These are phyloP conservation scores for Clamator glandarius DNA, from an alignment of 2,797 vertebrate genomes.

Conservation along the genomic window DNA sequence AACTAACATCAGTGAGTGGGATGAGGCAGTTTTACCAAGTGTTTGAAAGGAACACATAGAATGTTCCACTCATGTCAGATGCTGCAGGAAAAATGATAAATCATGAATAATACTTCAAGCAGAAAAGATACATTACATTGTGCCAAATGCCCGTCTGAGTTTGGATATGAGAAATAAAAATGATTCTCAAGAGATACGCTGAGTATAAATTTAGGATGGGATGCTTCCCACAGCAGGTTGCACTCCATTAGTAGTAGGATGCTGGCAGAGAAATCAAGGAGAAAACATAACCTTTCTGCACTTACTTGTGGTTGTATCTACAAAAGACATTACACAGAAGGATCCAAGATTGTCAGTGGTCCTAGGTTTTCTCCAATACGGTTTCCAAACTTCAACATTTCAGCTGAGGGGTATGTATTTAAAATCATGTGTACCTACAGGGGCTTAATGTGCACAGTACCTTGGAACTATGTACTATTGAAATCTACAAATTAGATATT, in stretches of 20 bases:
- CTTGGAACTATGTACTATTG: not conserved
- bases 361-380: not conserved
- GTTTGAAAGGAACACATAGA: conserved; percentile 65
- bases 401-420: not conserved
- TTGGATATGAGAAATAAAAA: conserved; percentile 35
- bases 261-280: conserved; percentile 38
- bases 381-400: not conserved
- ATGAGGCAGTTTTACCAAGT: conserved; percentile 60
- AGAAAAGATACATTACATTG: conserved; percentile 28
- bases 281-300: conserved; percentile 58
- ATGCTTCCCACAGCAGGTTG: conserved; percentile 47
- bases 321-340: not conserved
- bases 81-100: conserved; percentile 57
- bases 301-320: conserved; percentile 12
- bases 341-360: not conserved
- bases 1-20: conserved; percentile 71
- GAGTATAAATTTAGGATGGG: conserved; percentile 56
- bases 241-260: conserved; percentile 45
- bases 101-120: conserved; percentile 65
- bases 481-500: not conserved
- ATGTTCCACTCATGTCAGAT: conserved; percentile 66
- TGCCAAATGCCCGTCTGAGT: conserved; percentile 60
- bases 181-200: not conserved
- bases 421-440: not conserved
- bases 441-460: not conserved